Conservation (phyloP, 2,888 invertebrate species). For the Oithona nana region DNA sequence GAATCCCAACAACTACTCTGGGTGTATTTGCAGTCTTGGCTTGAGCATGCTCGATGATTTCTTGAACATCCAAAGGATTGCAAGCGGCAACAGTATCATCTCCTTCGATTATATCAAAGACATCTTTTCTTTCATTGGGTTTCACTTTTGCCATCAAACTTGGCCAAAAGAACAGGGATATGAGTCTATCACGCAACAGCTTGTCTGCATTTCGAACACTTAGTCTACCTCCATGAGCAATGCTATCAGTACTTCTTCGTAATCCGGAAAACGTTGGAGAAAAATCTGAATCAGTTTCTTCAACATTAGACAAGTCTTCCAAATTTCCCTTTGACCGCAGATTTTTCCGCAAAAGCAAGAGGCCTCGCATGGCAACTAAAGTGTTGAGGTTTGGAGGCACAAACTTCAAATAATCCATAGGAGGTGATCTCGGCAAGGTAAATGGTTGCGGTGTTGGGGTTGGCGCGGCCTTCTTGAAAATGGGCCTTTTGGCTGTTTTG, state of each 20-base stretch:
- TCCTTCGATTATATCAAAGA: not conserved
- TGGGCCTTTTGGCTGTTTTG: not conserved
- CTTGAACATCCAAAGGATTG: not conserved
- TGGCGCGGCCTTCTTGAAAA: not conserved
- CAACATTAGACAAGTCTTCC: not conserved
- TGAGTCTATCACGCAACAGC: not conserved
- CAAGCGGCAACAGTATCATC: not conserved
- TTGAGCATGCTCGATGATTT: not conserved
- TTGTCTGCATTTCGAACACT: not conserved
- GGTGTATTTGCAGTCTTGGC: not conserved
- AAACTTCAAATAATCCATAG: not conserved
- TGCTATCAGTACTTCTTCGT: not conserved
- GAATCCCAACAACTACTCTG: not conserved
- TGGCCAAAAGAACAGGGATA: slow-evolving; percentile 12
- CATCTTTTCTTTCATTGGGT: not conserved
- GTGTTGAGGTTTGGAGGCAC: not conserved
- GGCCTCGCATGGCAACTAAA: not conserved
- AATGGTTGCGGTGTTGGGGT: not conserved
- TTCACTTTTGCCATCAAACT: not conserved
- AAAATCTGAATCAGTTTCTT: not conserved
- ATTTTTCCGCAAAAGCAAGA: not conserved
- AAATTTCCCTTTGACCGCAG: not conserved
- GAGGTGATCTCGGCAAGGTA: not conserved
- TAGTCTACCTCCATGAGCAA: not conserved
- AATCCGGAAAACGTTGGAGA: not conserved